Percentiles rank a stretch among this genome's conserved stretches.
These are phyloP conservation scores for Vicugna pacos DNA, from an alignment of 2,113 vertebrate genomes.

Conservation along the genomic window DNA sequence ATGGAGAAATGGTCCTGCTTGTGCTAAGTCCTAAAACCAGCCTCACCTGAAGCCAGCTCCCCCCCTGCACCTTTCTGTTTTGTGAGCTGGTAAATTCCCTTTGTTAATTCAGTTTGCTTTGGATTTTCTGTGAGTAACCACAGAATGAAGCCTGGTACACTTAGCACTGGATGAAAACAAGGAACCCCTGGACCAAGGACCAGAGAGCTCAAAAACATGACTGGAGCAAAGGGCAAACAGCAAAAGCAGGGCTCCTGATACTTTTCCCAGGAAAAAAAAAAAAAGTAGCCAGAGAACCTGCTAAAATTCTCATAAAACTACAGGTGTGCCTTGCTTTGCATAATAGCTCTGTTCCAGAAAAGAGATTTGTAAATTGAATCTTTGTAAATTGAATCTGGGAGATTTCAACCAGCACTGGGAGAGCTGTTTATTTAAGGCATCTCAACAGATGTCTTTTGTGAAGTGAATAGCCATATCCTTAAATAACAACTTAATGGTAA, in stretches of 20 bases:
- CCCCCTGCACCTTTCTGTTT: not conserved
- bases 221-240: not conserved
- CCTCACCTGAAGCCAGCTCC: not conserved
- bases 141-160: not conserved
- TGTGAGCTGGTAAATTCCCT: not conserved
- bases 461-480: not conserved
- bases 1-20: not conserved
- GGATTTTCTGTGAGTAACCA: not conserved
- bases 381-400: not conserved
- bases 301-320: conserved; percentile 4
- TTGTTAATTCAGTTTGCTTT: not conserved
- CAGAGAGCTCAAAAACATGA: not conserved
- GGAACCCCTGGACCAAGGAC: not conserved
- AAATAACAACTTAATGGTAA: not conserved
- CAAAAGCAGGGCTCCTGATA: rapidly evolving
- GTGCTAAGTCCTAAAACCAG: not conserved
- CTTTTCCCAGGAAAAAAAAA: not conserved
- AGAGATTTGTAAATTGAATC: not conserved
- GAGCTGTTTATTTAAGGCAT: not conserved
- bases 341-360: not conserved
- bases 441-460: not conserved
- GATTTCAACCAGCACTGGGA: not conserved
- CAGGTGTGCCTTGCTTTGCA: not conserved
- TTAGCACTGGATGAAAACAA: not conserved
- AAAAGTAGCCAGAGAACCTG: not conserved